A percentile compares a stretch with the other conserved stretches of the same genome.
These are phyloP conservation scores for Alosa alosa DNA, from an alignment of 2,113 vertebrate species.

Conservation along the genomic window DNA sequence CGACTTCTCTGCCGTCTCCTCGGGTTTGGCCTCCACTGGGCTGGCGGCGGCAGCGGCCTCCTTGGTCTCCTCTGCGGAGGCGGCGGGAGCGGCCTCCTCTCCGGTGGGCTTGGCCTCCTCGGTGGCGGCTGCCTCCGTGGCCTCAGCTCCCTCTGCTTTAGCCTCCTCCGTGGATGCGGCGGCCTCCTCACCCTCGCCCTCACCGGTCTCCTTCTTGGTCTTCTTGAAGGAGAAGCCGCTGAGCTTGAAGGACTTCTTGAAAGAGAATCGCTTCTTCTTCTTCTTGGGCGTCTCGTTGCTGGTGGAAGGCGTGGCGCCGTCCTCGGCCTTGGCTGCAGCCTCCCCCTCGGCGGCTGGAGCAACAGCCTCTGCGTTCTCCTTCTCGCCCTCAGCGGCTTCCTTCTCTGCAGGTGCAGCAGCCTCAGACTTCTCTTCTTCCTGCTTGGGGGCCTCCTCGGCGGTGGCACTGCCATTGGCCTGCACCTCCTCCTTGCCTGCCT, in stretches of 20 bases:
- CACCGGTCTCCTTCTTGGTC: slow-evolving; percentile 87
- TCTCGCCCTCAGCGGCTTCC: slow-evolving; percentile 55
- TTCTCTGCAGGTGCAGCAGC: slow-evolving; percentile 58
- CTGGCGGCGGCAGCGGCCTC: slow-evolving; percentile 71
- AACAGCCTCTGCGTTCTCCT: slow-evolving; percentile 70
- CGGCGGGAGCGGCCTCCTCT: slow-evolving; percentile 24
- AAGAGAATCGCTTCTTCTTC: slow-evolving; percentile 96
- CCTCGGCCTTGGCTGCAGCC: slow-evolving; percentile 67
- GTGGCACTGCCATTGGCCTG: slow-evolving; percentile 85
- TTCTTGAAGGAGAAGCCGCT: slow-evolving; percentile 97
- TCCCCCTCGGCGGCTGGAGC: slow-evolving; percentile 77
- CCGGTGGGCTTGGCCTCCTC: slow-evolving; percentile 61
- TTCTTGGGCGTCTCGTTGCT: slow-evolving; percentile 92
- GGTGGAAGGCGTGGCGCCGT: slow-evolving; percentile 73
- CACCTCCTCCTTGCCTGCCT: slow-evolving; percentile 80
- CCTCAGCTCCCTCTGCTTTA: slow-evolving; percentile 65
- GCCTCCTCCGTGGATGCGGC: slow-evolving; percentile 66
- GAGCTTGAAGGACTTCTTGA: slow-evolving; percentile 96
- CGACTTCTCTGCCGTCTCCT: slow-evolving; percentile 67
- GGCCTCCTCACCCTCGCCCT: slow-evolving; percentile 75
- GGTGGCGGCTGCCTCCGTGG: slow-evolving; percentile 50
- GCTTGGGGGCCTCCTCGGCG: slow-evolving; percentile 74
- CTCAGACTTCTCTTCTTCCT: slow-evolving; percentile 60
- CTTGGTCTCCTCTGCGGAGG: slow-evolving; percentile 61
- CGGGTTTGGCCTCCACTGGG: slow-evolving; percentile 62